Evolutionary conservation across 2,113 vertebrate species (phyloP), one percentile per base, ranked within the genome.

Genomic region (Carassius carassius): DNA sequence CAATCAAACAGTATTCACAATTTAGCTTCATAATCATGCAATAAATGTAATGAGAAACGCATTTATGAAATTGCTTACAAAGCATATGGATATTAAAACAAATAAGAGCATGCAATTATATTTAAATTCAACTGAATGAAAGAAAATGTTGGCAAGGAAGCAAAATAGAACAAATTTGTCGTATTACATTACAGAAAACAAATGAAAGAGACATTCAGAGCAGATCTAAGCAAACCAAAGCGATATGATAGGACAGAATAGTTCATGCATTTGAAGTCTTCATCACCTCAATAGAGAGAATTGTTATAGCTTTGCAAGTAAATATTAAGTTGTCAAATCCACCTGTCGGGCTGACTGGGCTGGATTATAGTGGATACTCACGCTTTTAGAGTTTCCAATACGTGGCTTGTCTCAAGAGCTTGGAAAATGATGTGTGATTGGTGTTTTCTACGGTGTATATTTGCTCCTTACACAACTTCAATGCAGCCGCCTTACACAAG

Each of bases 401-500:
- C 2, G 7, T 17, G 6, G 3, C 77, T 79, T 44, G 58, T 29
- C 32, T 25, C 41, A 41, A 41, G 7, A 41, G 41, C 41, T 41
- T 41, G 7, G 35, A 2, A 11, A 78, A 70, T 70, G 2, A 21
- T 58, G 75, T n/a, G 25, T 29, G 16, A 7, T 67, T 67, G 14
- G 4, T 58, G 60, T 12, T n/a, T 19, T 74, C 8, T 16, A 3
- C 1, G 1, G 32, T 70, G 29, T 37, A 56, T 2, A 56, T 47
- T 82, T 17, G 62, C 17, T 47, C 80, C 78, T 93, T 92, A 91
- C 87, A 92, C 86, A 92, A 92, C 32, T 77, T 44, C 1, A 41
- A 17, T 1, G 1, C 78, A 73, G 19, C 29, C 2, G 5, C 5
- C 89, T 90, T 93, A 93, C 23, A 77, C 93, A 93, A 92, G 86